Evolutionary conservation across 1,140 invertebrate genomes (phyloP).

Genomic region (Bicyclus anynana): DNA sequence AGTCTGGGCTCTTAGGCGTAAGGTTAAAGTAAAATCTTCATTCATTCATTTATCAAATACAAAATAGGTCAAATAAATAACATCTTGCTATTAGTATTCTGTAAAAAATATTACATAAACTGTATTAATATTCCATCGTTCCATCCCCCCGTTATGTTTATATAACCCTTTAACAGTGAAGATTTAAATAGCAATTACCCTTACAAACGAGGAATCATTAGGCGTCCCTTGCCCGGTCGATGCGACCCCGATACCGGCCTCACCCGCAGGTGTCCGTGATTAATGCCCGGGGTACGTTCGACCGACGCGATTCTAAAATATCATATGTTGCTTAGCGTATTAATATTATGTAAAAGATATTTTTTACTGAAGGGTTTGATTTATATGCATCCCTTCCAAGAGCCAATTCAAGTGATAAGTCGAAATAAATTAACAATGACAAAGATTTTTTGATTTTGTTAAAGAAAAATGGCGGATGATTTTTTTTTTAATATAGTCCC

Average conservation of each 20-base stretch:
- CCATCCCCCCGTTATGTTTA: neutral
- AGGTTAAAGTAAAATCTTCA: too few species aligned
- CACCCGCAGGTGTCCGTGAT: slow-evolving; percentile 1
- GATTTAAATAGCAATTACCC: slow-evolving; percentile 9
- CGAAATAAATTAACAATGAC: too few species aligned
- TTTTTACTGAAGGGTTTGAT: neutral
- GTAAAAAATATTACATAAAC: too few species aligned
- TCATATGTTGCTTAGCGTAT: neutral
- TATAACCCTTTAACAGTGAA: neutral
- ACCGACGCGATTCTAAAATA: neutral
- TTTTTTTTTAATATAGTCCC: too few species aligned
- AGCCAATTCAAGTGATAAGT: too few species aligned
- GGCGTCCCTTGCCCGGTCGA: neutral
- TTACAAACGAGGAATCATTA: slow-evolving; percentile 22
- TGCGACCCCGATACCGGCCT: slow-evolving; percentile 1
- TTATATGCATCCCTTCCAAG: too few species aligned
- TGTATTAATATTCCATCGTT: neutral
- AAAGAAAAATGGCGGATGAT: too few species aligned
- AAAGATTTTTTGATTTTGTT: too few species aligned
- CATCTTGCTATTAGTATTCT: too few species aligned
- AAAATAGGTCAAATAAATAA: too few species aligned
- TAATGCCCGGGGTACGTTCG: neutral
- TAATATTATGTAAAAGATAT: neutral
- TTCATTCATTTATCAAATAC: too few species aligned
- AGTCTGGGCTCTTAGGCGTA: too few species aligned